Percentiles rank a stretch among this genome's conserved stretches.
Conservation (phyloP, 2,797 vertebrate species). For the Diceros bicornis region DNA sequence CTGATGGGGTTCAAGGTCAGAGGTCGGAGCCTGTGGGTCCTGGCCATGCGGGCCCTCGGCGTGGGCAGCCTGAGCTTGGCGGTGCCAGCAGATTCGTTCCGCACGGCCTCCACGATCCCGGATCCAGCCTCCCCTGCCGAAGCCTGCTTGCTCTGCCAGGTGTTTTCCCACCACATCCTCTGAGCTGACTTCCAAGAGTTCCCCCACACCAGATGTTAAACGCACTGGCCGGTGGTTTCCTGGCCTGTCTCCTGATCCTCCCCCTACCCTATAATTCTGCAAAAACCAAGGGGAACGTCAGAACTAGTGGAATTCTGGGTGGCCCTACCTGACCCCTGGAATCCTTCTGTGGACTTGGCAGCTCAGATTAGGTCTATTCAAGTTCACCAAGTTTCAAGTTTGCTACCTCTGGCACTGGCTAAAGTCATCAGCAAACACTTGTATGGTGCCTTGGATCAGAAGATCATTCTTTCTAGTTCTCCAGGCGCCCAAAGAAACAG, state of each 20-base stretch:
- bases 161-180: slow-evolving; percentile 83
- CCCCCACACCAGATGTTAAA: slow-evolving; percentile 82
- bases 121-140: slow-evolving; percentile 41
- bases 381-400: not conserved
- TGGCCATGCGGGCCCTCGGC: not conserved
- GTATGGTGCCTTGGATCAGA: not conserved
- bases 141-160: slow-evolving; percentile 79
- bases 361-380: not conserved
- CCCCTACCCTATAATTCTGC: not conserved
- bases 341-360: not conserved
- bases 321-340: slow-evolving; percentile 3
- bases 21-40: slow-evolving; percentile 26
- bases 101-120: slow-evolving; percentile 67
- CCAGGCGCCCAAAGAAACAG: not conserved
- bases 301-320: not conserved
- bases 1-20: slow-evolving; percentile 59
- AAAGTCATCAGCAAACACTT: not conserved
- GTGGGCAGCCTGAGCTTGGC: slow-evolving; percentile 71
- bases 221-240: slow-evolving; percentile 10
- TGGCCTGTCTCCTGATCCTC: slow-evolving; percentile 68
- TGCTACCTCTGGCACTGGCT: not conserved
- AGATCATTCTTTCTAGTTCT: not conserved
- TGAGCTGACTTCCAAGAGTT: slow-evolving; percentile 78
- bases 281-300: not conserved
- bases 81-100: slow-evolving; percentile 57